Base-by-base conservation (phyloP, 2,888 invertebrate genomes). In the Allophyes oxyacanthae region DNA sequence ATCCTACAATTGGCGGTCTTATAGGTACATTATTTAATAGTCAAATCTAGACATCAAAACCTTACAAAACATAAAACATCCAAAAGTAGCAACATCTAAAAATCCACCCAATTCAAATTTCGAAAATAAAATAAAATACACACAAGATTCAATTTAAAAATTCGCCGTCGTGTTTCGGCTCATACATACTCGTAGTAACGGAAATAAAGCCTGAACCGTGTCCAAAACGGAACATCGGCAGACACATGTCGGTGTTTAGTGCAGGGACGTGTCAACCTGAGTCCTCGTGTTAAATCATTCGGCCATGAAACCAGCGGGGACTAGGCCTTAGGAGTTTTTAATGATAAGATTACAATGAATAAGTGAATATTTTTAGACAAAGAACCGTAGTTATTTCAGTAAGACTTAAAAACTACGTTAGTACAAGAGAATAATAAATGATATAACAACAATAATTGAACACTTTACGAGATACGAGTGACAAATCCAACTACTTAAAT, bases 121-220 rank as follows among this genome's bases (percentile, higher is more conserved):
- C 41, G 42, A 67, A 53, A 33, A 53, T 60, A 40, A 59, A 71
- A 65, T 60, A 64, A 64, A 70, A 71, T 68, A 53, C 41, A 52
- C 56, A 54, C 58, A 64, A 67, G 59, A 69, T 66, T 63, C 69
- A 73, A 75, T 79, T 78, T 79, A 64, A 74, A 78, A 79, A 77
- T 64, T 72, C 64, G 51, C 61, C 64, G 66, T 60, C 73, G 72
- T 69, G 68, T 79, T 79, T 75, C 70, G 69, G 76, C 64, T 71
- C 66, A 50, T 76, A 72, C 70, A 75, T 69, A n/a, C n/a, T n/a
- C n/a, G n/a, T n/a, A 68, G 64, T 55, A 68, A 65, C 77, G 83
- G 83, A 84, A 84, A 83, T 83, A 81, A 78, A 75, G 75, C 74
- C 75, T 77, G 78, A 74, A 77, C 65, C 72, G 69, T 69, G 78